Evolutionary conservation across 1,140 invertebrate genomes (phyloP).

Genomic region (Oppia nitens): DNA sequence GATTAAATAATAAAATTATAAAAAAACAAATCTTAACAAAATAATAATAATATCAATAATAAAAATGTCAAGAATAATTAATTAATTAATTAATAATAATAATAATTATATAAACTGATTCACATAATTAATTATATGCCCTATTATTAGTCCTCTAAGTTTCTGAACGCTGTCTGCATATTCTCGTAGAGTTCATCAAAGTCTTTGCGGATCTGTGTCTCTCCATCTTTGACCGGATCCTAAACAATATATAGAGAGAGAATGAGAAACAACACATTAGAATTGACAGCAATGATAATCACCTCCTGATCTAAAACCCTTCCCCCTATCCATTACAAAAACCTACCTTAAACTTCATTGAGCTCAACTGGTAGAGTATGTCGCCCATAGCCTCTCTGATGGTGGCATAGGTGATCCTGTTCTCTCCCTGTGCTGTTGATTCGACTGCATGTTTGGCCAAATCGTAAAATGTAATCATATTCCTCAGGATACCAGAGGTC

Average conservation of each 20-base stretch:
- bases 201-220: constrained; percentile 88
- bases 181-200: constrained; percentile 89
- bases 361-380: constrained; percentile 89
- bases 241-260: constrained; percentile 30
- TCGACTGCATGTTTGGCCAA: constrained; percentile 93
- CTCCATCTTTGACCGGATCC: constrained; percentile 95
- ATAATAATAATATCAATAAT: too few relatives aligned
- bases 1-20: too few relatives aligned
- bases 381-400: constrained; percentile 92
- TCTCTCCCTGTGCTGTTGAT: constrained; percentile 92
- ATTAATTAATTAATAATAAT: too few relatives aligned
- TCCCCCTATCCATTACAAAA: neutral
- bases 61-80: too few relatives aligned
- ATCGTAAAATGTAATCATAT: constrained; percentile 98
- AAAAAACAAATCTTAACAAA: too few relatives aligned
- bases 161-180: constrained; percentile 91
- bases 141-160: constrained; percentile 79
- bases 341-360: constrained; percentile 97
- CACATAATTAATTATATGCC: too few relatives aligned
- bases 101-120: too few relatives aligned
- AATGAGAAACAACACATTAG: neutral
- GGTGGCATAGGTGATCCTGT: constrained; percentile 96
- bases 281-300: neutral
- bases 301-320: neutral
- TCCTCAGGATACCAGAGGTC: constrained; percentile 93